phyloP scores from a whole-genome alignment of 2,113 vertebrate genomes.

The Oceanodroma tethys region DNA sequence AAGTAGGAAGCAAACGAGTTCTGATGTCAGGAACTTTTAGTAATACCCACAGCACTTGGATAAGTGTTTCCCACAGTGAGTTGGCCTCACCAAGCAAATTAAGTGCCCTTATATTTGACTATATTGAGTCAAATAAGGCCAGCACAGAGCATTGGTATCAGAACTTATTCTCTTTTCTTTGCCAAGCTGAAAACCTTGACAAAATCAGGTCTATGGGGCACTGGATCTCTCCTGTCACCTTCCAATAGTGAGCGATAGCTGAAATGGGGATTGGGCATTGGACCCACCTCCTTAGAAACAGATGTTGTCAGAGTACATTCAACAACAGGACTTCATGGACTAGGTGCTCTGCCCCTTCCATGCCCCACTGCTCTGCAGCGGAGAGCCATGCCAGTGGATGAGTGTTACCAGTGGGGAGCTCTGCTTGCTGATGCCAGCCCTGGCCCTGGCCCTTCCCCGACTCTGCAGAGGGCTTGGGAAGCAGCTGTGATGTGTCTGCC shows the following conservation, averaged over 20 bases:
- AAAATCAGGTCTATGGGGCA: not conserved
- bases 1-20: slow-evolving; percentile 13
- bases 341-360: not conserved
- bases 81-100: not conserved
- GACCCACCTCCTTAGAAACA: not conserved
- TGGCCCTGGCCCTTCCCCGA: not conserved
- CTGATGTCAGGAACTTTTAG: slow-evolving; percentile 31
- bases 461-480: not conserved
- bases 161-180: not conserved
- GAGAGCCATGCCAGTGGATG: not conserved
- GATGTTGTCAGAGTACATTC: not conserved
- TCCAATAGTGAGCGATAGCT: not conserved
- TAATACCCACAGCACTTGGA: not conserved
- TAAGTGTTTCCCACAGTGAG: not conserved
- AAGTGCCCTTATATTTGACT: no score
- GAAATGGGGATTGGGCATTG: not conserved
- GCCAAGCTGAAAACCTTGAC: not conserved
- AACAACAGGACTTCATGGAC: not conserved
- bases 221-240: not conserved
- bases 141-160: not conserved
- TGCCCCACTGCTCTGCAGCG: not conserved
- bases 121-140: not conserved
- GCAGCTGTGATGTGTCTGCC: not conserved
- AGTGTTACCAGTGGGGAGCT: not conserved
- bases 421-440: not conserved